Base-by-base conservation (phyloP, 2,797 vertebrate genomes). In the Pseudotriccus pelzelni region DNA sequence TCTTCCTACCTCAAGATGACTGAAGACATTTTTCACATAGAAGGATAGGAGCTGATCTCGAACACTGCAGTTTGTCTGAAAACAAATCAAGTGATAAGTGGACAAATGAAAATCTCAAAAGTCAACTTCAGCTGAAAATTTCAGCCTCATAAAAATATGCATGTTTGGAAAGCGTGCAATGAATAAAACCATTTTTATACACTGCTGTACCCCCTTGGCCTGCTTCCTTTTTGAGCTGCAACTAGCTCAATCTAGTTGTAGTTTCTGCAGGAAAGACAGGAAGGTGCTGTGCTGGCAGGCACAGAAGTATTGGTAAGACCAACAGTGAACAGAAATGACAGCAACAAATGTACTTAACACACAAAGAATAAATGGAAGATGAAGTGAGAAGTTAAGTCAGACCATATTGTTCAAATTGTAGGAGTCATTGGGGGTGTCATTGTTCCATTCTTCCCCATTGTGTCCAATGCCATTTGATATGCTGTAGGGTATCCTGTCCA, bases 41-140 rank as follows among this genome's bases (percentile, higher is more conserved):
- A 98, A 98, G n/a, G 97, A 97, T 39, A 97, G 92, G 77, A 98
- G 90, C 53, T 98, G 96, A 49, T 97, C 64, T 94, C 96, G 96
- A 85, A 97, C 97, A 34, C 27, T 95, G 87, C 97, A 98, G 69
- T 96, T 97, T 92, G 94, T 96, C 97, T 98, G 85, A 67, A 95
- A 97, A 68, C 8, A 92, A 94, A 89, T n/a, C 19, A 87, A 62
- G 47, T 14, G 39, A 88, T 68, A 76, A 84, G 47, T 34, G 76
- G 43, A 5, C 27, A 77, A 30, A 58, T 44, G 6, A 84, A 78
- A 62, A 60, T 7, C 11, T 63, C 1, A 0, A 18, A 75, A 70
- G 18, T 64, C 34, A 79, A 5, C 16, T 67, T 67, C 4, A 3
- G 30, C 53, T 27, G 77, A 27, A 87, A 87, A 72, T 32, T 62